Evolutionary conservation across 2,113 vertebrate species (phyloP).

Genomic region (Calonectris borealis): DNA sequence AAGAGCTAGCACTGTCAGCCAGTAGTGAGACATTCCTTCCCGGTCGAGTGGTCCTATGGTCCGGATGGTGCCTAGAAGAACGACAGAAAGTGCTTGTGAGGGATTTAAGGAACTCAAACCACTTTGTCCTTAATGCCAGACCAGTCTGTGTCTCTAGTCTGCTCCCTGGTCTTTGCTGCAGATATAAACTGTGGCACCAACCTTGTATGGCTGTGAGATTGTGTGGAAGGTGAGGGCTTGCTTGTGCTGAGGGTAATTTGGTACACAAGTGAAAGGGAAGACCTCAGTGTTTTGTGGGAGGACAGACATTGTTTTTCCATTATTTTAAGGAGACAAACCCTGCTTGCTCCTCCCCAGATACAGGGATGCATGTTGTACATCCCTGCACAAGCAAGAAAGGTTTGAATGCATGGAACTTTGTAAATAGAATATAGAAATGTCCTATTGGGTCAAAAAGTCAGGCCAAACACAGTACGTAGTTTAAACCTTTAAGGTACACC

Average conservation of each 20-base stretch:
- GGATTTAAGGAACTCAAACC: background rate
- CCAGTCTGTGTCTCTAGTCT: background rate
- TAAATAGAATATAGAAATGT: background rate
- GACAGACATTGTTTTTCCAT: background rate
- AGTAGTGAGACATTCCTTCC: conserved; percentile 84
- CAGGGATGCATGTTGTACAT: background rate
- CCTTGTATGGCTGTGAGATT: background rate
- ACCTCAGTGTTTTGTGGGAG: background rate
- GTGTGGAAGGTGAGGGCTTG: background rate
- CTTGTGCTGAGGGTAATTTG: background rate
- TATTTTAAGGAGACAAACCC: background rate
- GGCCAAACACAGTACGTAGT: background rate
- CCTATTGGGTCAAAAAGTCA: background rate
- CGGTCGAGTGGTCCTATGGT: conserved; percentile 82
- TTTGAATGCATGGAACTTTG: background rate
- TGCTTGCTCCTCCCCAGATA: background rate
- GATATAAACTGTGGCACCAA: background rate
- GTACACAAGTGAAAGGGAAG: background rate
- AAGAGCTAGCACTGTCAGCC: conserved; percentile 88
- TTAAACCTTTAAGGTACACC: background rate
- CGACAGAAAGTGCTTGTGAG: background rate
- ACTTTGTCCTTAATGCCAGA: background rate
- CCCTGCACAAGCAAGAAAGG: background rate
- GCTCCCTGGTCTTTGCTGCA: background rate
- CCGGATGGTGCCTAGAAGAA: conserved; percentile 82